These are phyloP conservation scores for Neomorphus geoffroyi DNA, from an alignment of 2,797 vertebrate species.

Conservation along the genomic window DNA sequence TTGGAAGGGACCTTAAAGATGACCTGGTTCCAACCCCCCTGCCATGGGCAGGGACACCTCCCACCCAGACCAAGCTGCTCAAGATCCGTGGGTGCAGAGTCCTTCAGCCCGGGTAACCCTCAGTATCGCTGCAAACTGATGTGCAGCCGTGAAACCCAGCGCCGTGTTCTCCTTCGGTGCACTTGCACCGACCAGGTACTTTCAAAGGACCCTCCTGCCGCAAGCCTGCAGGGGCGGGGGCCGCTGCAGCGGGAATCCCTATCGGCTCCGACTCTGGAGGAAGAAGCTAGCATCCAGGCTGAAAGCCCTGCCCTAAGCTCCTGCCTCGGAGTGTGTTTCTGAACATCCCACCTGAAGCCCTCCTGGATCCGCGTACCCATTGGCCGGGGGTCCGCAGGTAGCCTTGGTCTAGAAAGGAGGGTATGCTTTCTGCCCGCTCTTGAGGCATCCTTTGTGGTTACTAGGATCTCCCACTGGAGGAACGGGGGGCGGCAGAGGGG, in stretches of 20 bases:
- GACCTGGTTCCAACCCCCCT: no score
- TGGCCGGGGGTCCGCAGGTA: neutral
- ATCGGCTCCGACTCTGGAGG: neutral
- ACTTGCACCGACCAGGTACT: neutral
- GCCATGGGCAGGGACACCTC: no score
- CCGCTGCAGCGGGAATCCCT: neutral
- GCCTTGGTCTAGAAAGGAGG: neutral
- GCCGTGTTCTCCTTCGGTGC: neutral
- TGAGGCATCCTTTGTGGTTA: neutral
- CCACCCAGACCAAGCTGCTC: no score
- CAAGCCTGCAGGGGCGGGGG: neutral
- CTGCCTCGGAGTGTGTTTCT: neutral
- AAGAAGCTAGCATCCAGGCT: neutral
- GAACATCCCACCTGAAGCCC: neutral
- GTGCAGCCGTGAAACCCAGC: fast-evolving
- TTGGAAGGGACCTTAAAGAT: no score
- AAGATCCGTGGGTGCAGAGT: neutral
- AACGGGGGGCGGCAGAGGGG: neutral
- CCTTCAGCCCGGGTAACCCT: no score
- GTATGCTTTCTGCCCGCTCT: neutral
- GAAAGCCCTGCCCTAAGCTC: neutral
- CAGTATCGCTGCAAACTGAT: fast-evolving
- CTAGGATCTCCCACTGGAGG: neutral
- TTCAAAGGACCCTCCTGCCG: neutral
- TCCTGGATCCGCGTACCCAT: neutral